A percentile compares a stretch with the other conserved stretches of the same genome.
Evolutionary conservation across 2,797 vertebrate species (phyloP).

Genomic region (Sebastes jordani): DNA sequence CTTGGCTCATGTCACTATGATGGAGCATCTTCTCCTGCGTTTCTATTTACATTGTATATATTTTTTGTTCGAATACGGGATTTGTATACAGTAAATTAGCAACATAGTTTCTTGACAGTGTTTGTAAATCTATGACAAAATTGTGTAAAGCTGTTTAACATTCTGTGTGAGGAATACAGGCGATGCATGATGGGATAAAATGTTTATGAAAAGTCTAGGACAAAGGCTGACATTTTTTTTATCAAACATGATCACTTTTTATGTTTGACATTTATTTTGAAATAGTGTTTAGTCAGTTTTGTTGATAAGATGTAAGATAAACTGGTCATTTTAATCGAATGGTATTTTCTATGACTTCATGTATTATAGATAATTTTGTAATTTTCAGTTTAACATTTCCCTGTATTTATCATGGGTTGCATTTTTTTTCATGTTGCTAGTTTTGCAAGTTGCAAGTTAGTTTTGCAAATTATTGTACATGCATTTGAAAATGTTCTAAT

Average conservation of each 20-base stretch:
- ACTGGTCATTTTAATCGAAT: slow-evolving; percentile 35
- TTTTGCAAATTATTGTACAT: slow-evolving; percentile 36
- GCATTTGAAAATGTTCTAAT: slow-evolving; percentile 15
- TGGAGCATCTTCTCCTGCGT: not conserved
- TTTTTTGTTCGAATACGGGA: slow-evolving; percentile 24
- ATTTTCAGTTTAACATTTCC: slow-evolving; percentile 27
- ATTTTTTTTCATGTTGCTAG: slow-evolving; percentile 24
- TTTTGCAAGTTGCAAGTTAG: not conserved
- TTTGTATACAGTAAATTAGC: slow-evolving; percentile 31
- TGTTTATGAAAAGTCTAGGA: slow-evolving; percentile 15
- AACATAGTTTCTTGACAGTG: slow-evolving; percentile 34
- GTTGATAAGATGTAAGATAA: slow-evolving; percentile 32
- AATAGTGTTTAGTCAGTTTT: slow-evolving; percentile 17
- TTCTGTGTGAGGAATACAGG: slow-evolving; percentile 18
- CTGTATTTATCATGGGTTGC: slow-evolving; percentile 27
- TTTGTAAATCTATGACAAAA: slow-evolving; percentile 42
- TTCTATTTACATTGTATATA: slow-evolving; percentile 38
- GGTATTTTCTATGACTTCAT: slow-evolving; percentile 43
- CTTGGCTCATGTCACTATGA: not conserved
- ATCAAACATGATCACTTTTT: not conserved
- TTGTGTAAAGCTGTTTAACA: slow-evolving; percentile 22
- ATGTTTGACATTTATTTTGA: slow-evolving; percentile 35
- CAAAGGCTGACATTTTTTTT: not conserved
- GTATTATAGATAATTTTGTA: slow-evolving; percentile 40
- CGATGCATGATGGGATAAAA: slow-evolving; percentile 1